Base-by-base conservation (phyloP, 1,140 invertebrate genomes). In the Zophobas atratus region DNA sequence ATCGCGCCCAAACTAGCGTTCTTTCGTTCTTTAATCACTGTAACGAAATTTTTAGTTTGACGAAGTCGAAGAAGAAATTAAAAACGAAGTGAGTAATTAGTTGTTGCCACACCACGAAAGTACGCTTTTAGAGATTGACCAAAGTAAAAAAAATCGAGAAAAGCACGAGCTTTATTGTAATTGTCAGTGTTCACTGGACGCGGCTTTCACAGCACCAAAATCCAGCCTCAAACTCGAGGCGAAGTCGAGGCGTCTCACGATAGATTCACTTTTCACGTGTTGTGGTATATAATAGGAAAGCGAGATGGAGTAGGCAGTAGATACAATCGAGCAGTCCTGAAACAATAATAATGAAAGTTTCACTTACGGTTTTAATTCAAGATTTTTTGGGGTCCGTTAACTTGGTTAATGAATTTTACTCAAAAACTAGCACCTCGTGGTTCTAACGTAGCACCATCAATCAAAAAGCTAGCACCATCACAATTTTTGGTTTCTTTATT, bases 21-120 rank as follows among this genome's bases (percentile, higher is more conserved):
- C 41, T 43, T 76, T 76, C 32, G 36, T 57, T 46, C 36, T 48
- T 55, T 56, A 53, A 51, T 72, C 33, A 72, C 32, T 36, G n/a
- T 43, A 36, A 75, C 33, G n/a, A 74, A 57, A 75, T 72, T 73
- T 77, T 72, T 76, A 79, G 74, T 71, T 60, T 53, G 78, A 72
- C 35, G 75, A 76, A 53, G 57, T 76, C 55, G 51, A 71, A 70
- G 76, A 80, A 73, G 75, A 73, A 73, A 39, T 67, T 76, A 43
- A 67, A n/a, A 53, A 78, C 41, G 63, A 70, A 57, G 56, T 73
- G 75, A 67, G 76, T 78, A 80, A 77, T 20, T 49, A 60, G 46
- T 63, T 60, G 56, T 51, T 76, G 73, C 32, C 57, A 76, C 75
- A 73, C 43, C 20, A 39, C 46, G 38, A 55, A 75, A 53, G 6